These are phyloP conservation scores for Zaprionus lineosus DNA, from an alignment of 2,888 invertebrate genomes.

Conservation along the genomic window DNA sequence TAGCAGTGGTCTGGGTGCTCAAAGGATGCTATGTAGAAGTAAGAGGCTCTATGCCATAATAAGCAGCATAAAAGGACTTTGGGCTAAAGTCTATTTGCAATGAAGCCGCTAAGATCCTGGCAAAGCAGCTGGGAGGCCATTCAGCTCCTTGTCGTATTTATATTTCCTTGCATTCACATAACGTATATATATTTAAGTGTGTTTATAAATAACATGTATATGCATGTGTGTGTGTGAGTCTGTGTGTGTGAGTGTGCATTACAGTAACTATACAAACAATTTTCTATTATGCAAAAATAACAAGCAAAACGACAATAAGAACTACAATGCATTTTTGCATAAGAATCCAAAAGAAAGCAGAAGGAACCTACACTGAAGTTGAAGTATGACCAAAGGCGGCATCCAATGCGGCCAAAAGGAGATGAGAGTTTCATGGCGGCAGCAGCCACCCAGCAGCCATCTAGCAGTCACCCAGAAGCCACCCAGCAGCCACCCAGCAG, in stretches of 20 bases:
- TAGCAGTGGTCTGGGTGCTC: neutral
- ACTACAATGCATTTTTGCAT: slow-evolving; percentile 61
- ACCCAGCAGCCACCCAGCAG: too few species aligned
- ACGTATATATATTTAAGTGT: too few species aligned
- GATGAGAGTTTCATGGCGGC: neutral
- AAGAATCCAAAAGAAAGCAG: slow-evolving; percentile 57
- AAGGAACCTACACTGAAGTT: slow-evolving; percentile 53
- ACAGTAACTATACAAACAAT: slow-evolving; percentile 70
- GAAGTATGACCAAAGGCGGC: slow-evolving; percentile 53
- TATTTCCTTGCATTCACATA: too few species aligned
- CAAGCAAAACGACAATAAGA: slow-evolving; percentile 46
- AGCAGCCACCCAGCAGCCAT: too few species aligned
- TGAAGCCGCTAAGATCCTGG: slow-evolving; percentile 14
- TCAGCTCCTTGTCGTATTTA: slow-evolving; percentile 38
- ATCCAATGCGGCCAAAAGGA: slow-evolving; percentile 13
- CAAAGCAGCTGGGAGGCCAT: slow-evolving; percentile 35
- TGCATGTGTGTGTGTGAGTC: slow-evolving; percentile 9
- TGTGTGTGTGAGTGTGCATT: slow-evolving; percentile 9
- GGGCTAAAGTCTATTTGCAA: slow-evolving; percentile 59
- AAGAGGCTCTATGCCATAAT: slow-evolving; percentile 49
- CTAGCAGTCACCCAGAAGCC: too few species aligned
- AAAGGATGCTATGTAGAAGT: neutral
- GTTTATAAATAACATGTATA: too few species aligned
- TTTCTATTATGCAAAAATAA: slow-evolving; percentile 76
- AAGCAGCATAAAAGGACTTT: slow-evolving; percentile 64